Conservation (phyloP, 2,113 vertebrate genomes). For the Pipra filicauda region DNA sequence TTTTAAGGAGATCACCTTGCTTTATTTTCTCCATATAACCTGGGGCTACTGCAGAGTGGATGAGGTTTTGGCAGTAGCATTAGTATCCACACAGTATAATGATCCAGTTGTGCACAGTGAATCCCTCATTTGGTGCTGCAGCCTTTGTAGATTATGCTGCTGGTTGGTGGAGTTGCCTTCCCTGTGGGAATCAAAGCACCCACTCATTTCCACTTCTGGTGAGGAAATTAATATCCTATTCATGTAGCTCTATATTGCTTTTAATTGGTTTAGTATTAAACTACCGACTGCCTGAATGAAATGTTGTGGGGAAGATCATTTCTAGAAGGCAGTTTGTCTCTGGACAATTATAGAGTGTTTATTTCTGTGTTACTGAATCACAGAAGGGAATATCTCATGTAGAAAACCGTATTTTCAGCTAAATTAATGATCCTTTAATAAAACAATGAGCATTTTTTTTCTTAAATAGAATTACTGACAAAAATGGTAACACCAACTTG, state of each 20-base stretch:
- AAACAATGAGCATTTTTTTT: background rate
- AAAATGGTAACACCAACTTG: background rate
- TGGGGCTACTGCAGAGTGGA: background rate
- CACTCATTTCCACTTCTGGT: background rate
- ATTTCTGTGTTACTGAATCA: slow-evolving; percentile 11
- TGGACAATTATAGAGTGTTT: slow-evolving; percentile 17
- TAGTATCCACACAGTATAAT: background rate
- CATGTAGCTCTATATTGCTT: slow-evolving; percentile 16
- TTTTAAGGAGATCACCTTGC: background rate
- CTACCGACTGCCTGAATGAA: background rate
- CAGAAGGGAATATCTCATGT: background rate
- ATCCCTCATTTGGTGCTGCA: background rate
- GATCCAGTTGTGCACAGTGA: background rate
- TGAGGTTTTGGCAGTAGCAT: background rate
- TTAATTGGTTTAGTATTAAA: slow-evolving; percentile 49
- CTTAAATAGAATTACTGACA: background rate
- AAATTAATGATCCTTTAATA: background rate
- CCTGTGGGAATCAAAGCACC: slow-evolving; percentile 23
- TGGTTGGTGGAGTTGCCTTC: background rate
- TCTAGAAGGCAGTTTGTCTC: slow-evolving; percentile 14
- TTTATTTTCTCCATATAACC: slow-evolving; percentile 17
- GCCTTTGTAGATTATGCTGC: slow-evolving; percentile 27
- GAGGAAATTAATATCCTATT: slow-evolving; percentile 39
- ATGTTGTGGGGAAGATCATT: background rate
- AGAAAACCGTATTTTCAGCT: background rate